phyloP scores from a whole-genome alignment of 2,888 invertebrate genomes.

The Sialis fuliginosa region DNA sequence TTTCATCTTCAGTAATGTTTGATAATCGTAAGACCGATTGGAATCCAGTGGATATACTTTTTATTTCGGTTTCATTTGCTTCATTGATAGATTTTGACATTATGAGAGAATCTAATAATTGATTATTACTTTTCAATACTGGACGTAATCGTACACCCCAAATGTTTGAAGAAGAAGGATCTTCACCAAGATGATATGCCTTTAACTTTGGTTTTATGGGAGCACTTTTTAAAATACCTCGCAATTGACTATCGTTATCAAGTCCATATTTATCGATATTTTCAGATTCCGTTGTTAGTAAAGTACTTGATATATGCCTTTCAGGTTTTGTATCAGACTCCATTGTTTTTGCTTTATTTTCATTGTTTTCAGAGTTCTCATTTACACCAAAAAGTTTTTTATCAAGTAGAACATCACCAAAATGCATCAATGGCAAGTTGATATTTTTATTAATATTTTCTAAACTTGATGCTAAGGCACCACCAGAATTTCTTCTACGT shows the following conservation, averaged over 20 bases:
- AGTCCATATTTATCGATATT: conserved; percentile 9
- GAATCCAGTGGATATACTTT: conserved; percentile 17
- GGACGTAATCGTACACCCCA: conserved; percentile 34
- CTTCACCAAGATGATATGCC: conserved; percentile 53
- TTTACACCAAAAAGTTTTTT: conserved; percentile 21
- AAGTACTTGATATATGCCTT: conserved; percentile 10
- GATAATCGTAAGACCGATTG: conserved; percentile 18
- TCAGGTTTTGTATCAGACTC: conserved; percentile 10
- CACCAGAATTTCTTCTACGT: conserved; percentile 37
- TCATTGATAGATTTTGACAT: conserved; percentile 15
- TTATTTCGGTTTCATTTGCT: conserved; percentile 3
- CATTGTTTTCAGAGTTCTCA: conserved; percentile 6
- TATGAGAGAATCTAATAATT: conserved; percentile 27
- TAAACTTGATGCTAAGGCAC: conserved; percentile 18
- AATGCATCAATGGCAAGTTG: conserved; percentile 40
- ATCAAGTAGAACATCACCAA: conserved; percentile 37
- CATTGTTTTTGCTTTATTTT: neutral
- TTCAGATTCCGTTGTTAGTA: conserved; percentile 8
- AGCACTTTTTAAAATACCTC: conserved; percentile 57
- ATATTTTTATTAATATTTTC: conserved; percentile 23
- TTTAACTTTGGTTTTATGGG: conserved; percentile 48
- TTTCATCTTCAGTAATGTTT: conserved; percentile 12
- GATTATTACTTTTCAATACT: conserved; percentile 19
- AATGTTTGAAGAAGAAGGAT: conserved; percentile 15
- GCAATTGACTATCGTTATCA: conserved; percentile 31